Conservation (phyloP, 2,113 vertebrate genomes). For the Dipodomys ordii region DNA sequence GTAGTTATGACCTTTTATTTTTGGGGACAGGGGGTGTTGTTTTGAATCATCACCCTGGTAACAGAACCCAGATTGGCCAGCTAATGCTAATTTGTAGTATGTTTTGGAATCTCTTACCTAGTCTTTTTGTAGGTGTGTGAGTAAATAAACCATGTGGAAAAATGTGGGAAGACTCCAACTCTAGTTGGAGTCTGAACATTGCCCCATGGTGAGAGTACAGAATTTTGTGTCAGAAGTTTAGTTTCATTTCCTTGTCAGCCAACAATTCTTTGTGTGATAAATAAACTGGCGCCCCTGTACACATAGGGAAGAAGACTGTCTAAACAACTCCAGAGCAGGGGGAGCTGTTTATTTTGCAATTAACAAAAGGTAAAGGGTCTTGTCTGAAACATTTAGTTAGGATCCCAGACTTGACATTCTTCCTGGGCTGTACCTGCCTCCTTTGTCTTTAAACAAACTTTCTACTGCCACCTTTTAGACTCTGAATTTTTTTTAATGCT, state of each 20-base stretch:
- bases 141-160: constrained; percentile 17
- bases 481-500: background rate
- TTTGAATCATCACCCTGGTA: background rate
- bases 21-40: background rate
- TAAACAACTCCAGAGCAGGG: constrained; percentile 15
- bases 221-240: constrained; percentile 70
- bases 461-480: background rate
- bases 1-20: background rate
- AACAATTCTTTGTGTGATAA: constrained; percentile 62
- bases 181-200: background rate
- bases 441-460: constrained; percentile 43
- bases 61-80: constrained; percentile 21
- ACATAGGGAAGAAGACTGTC: constrained; percentile 28
- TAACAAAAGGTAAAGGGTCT: constrained; percentile 67
- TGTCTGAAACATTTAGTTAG: constrained; percentile 58
- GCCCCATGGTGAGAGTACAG: constrained; percentile 6
- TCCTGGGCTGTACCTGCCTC: background rate
- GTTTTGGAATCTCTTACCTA: constrained; percentile 35
- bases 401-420: constrained; percentile 19
- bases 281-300: constrained; percentile 14
- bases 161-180: background rate
- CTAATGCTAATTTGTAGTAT: constrained; percentile 29
- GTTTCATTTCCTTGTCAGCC: constrained; percentile 71
- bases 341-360: constrained; percentile 71
- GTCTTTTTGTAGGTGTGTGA: background rate